Conservation (phyloP, 1,140 invertebrate genomes). For the Microplitis mediator region DNA sequence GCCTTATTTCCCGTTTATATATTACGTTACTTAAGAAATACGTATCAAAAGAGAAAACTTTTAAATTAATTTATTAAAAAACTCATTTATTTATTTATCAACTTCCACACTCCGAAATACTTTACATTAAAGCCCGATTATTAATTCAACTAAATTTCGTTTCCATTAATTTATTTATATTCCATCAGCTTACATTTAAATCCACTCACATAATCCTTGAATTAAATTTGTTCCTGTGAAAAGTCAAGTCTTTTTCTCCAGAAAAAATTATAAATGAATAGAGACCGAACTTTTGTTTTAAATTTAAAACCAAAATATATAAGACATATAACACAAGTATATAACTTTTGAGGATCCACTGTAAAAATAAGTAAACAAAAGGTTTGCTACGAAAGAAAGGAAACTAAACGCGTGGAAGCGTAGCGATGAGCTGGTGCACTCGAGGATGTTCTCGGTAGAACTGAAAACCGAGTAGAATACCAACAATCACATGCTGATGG, state of each 20-base stretch:
- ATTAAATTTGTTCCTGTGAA: no score
- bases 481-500: constrained; percentile 18
- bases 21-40: background rate
- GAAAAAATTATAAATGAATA: no score
- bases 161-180: no score
- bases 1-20: constrained; percentile 24
- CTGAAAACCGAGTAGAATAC: constrained; percentile 22
- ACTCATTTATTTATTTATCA: background rate
- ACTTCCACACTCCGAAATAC: no score
- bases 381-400: constrained; percentile 11
- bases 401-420: constrained; percentile 29
- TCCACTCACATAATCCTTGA: no score
- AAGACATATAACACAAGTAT: background rate
- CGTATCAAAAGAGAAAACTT: background rate
- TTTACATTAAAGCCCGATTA: no score
- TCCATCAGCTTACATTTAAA: no score
- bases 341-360: background rate
- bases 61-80: background rate
- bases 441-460: constrained; percentile 30
- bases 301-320: no score
- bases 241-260: no score
- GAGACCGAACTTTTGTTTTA: no score
- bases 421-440: constrained; percentile 29
- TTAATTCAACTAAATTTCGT: no score
- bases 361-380: background rate